Evolutionary conservation across 2,888 invertebrate species (phyloP).

Genomic region (Tanytarsus gracilentus): DNA sequence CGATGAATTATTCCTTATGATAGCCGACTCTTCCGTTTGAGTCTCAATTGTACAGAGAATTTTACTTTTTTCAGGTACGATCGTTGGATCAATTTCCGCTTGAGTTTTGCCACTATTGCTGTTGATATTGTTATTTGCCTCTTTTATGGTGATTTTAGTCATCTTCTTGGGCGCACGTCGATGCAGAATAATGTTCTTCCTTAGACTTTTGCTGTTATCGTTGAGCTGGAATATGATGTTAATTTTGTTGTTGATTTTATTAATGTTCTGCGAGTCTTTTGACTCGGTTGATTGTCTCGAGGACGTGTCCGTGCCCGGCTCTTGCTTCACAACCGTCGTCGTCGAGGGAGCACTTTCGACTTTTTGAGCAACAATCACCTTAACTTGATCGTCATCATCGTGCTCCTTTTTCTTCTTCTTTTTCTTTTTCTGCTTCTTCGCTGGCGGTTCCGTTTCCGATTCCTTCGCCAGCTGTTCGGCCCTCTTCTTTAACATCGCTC

Average conservation of each 20-base stretch:
- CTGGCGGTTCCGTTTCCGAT: no score
- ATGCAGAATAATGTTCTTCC: constrained; percentile 20
- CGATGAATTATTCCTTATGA: no score
- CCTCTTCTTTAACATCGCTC: not conserved
- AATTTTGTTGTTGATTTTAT: constrained; percentile 21
- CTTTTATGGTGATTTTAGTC: constrained; percentile 16
- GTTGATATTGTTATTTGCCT: constrained; percentile 18
- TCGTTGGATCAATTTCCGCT: not conserved
- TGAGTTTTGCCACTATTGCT: no score
- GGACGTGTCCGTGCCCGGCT: not conserved
- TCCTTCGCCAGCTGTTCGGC: no score
- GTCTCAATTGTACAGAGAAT: constrained; percentile 8
- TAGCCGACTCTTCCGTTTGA: constrained; percentile 2
- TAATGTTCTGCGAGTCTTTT: constrained; percentile 18
- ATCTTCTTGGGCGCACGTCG: constrained; percentile 12
- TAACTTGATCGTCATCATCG: not conserved
- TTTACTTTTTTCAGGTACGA: constrained; percentile 11
- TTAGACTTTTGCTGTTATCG: constrained; percentile 1
- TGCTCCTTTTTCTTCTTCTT: not conserved
- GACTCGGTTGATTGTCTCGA: not conserved
- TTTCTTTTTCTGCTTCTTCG: not conserved
- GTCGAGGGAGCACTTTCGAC: not conserved
- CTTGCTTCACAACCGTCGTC: constrained; percentile 3
- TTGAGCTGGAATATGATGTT: constrained; percentile 20
- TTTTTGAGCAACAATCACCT: constrained; percentile 15